Percentiles rank a stretch among this genome's conserved stretches.
Conservation (phyloP, 2,888 invertebrate species). For the Parnassius smintheus region DNA sequence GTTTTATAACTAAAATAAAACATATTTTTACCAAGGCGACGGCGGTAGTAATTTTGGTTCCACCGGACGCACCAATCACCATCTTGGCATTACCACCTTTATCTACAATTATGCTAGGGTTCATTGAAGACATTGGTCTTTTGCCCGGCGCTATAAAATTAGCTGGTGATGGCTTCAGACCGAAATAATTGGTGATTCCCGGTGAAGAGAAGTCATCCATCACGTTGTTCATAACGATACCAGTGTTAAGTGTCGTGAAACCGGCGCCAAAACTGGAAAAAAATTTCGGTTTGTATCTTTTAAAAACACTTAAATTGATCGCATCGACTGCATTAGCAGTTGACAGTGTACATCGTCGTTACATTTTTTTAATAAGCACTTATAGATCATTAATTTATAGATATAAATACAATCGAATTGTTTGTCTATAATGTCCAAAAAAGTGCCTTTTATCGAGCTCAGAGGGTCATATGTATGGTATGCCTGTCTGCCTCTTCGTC, state of each 20-base stretch:
- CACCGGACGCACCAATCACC: slow-evolving; percentile 91
- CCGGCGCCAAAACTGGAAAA: slow-evolving; percentile 90
- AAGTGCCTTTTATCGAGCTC: no score
- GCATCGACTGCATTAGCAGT: no score
- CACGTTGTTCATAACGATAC: slow-evolving; percentile 96
- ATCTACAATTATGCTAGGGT: slow-evolving; percentile 89
- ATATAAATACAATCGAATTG: no score
- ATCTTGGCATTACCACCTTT: slow-evolving; percentile 83
- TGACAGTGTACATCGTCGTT: no score
- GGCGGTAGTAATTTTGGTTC: slow-evolving; percentile 89
- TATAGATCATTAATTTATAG: no score
- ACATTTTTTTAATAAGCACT: no score
- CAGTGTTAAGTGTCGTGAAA: slow-evolving; percentile 88
- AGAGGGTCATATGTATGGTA: no score
- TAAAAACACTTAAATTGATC: no score
- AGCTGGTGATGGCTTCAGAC: slow-evolving; percentile 87
- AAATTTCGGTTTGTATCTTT: background rate
- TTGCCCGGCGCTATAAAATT: slow-evolving; percentile 92
- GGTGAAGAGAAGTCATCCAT: slow-evolving; percentile 97
- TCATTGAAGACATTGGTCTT: slow-evolving; percentile 93
- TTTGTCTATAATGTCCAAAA: no score
- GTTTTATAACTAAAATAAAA: background rate
- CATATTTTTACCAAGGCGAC: slow-evolving; percentile 80
- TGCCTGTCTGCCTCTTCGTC: no score
- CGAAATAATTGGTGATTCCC: slow-evolving; percentile 85